Evolutionary conservation across 2,888 invertebrate genomes (phyloP).

Genomic region (Mycogona germanica): DNA sequence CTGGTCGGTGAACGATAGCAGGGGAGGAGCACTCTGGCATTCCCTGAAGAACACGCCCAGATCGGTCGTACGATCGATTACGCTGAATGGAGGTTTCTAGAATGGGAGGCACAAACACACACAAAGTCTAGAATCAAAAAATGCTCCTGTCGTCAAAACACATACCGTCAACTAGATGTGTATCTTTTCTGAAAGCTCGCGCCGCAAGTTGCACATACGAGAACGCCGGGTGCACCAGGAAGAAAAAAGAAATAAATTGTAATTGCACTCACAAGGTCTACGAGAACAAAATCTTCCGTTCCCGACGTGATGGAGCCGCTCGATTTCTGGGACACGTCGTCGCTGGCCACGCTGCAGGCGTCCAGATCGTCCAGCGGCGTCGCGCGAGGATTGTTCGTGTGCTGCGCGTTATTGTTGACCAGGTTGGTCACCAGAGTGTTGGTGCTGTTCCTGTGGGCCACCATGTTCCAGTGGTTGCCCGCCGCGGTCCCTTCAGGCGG

Average conservation of each 20-base stretch:
- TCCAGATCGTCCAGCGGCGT: not conserved
- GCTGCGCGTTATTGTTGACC: not conserved
- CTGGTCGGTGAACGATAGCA: conserved; percentile 41
- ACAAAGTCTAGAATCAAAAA: not conserved
- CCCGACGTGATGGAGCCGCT: conserved; percentile 41
- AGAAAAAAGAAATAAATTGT: no score
- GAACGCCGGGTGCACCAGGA: no score
- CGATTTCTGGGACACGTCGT: conserved; percentile 34
- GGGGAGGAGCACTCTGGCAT: conserved; percentile 55
- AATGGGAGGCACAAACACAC: conserved; percentile 32
- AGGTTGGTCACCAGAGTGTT: conserved; percentile 8
- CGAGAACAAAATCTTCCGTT: conserved; percentile 55
- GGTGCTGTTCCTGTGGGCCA: not conserved
- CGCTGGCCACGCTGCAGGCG: not conserved
- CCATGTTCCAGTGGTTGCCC: conserved; percentile 10
- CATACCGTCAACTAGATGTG: not conserved
- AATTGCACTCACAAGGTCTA: conserved; percentile 57
- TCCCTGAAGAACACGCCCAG: conserved; percentile 66
- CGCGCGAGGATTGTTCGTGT: conserved; percentile 5
- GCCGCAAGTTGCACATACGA: not conserved
- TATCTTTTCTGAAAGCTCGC: not conserved
- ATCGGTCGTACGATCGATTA: conserved; percentile 52
- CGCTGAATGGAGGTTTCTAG: conserved; percentile 66
- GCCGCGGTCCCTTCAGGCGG: not conserved
- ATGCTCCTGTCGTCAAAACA: not conserved